Evolutionary conservation across 64 coral and sea anemone genomes (phyloP).

Genomic region (Stichodactyla mertensii): DNA sequence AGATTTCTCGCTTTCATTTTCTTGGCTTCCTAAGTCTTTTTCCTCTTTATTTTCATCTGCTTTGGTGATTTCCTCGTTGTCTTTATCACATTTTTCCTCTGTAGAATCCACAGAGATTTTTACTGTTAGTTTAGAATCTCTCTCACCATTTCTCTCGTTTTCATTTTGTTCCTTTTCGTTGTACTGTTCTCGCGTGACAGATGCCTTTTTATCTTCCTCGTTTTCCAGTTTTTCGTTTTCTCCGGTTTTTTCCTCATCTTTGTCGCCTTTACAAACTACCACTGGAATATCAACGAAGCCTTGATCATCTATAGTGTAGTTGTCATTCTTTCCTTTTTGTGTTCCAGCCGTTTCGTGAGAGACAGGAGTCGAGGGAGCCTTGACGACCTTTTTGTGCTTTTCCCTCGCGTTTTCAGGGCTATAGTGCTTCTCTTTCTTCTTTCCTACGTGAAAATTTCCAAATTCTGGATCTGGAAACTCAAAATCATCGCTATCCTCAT

Average conservation of each 20-base stretch:
- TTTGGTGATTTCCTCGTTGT: background rate
- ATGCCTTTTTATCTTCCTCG: background rate
- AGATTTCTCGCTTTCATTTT: background rate
- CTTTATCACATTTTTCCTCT: background rate
- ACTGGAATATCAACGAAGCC: slow-evolving; percentile 1
- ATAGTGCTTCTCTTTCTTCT: background rate
- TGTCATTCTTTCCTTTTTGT: background rate
- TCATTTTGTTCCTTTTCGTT: background rate
- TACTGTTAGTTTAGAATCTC: background rate
- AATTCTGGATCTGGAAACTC: background rate
- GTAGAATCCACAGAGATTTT: background rate
- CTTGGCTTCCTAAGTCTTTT: background rate
- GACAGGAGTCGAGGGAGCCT: background rate
- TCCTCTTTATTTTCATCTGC: background rate
- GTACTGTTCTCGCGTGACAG: background rate
- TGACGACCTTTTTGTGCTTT: background rate
- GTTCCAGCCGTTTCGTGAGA: background rate
- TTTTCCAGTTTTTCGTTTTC: background rate
- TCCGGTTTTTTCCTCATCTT: background rate
- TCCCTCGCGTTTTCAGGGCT: background rate
- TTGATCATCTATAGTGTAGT: background rate
- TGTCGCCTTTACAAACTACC: background rate
- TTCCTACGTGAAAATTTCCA: background rate
- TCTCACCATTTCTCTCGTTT: background rate
- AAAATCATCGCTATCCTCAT: background rate